Base-by-base conservation (phyloP, 2,797 vertebrate species). In the Pogoniulus pusillus region DNA sequence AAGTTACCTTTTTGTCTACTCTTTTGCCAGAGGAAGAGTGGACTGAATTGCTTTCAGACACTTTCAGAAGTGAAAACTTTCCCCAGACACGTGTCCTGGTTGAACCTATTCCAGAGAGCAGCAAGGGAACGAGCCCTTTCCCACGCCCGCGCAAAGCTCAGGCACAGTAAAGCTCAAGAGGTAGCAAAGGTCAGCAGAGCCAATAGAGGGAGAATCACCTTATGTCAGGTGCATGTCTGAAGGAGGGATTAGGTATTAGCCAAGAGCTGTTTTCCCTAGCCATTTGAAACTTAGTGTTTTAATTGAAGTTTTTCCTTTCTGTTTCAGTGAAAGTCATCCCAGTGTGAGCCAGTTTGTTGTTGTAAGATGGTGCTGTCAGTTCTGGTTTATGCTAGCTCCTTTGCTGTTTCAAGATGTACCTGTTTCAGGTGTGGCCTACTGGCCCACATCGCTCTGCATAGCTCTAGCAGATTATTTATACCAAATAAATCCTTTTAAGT, bases 141-240 rank as follows among this genome's bases (percentile, higher is more conserved):
- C 82, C 85, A 58, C 4, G 0, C 55, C 82, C 43, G n/a, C 6
- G 1, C n/a, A 8, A n/a, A 63, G 32, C 30, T 53, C 24, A 16
- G 49, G 69, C 57, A 19, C 2, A 2, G 72, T 2, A 3, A 39
- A 65, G 10, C 30, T 6, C 0, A 0, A 49, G 49, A 75, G 22
- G 16, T 3, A 2, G 57, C 70, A 47, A 29, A 19, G 74, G 71
- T 58, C 87, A 80, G 32, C 2, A 7, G n/a, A 43, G 23, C 57
- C 43, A 23, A 3, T 30, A 8, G 5, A 1, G 26, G 29, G 76
- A 62, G 30, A 58, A 37, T n/a, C 24, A 47, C 49, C 49, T 62
- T 32, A 18, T 23, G 27, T 51, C 70, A 72, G 74, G 22, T 71
- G 47, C 47, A 45, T 13, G 18, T 24, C 58, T 81, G 63, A 29